A percentile compares a stretch with the other conserved stretches of the same genome.
Conservation (phyloP, 2,797 vertebrate species). For the Mus spretus region DNA sequence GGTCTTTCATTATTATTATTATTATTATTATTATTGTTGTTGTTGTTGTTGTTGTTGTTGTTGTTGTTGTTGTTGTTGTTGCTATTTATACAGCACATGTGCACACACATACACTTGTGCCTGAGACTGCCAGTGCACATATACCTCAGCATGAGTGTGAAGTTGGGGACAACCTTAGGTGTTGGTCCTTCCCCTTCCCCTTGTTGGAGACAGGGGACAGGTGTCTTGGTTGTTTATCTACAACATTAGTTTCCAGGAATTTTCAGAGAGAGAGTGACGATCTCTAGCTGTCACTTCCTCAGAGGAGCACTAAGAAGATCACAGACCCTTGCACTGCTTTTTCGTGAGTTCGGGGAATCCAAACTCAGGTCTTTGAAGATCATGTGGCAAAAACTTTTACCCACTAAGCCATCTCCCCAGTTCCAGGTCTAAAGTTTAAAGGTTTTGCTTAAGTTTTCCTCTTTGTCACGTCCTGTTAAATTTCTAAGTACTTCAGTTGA, state of each 20-base stretch:
- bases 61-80: no score
- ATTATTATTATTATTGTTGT: no score
- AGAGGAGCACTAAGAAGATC: neutral
- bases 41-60: no score
- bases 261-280: neutral
- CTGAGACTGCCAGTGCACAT: neutral
- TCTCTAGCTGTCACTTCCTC: neutral
- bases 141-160: no score
- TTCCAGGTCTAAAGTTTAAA: slow-evolving; percentile 8
- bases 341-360: neutral
- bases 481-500: slow-evolving; percentile 48
- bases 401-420: neutral
- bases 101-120: neutral
- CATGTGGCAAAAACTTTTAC: neutral
- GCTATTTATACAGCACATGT: neutral
- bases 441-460: slow-evolving; percentile 54
- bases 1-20: neutral
- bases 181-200: no score
- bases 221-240: neutral
- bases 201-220: neutral
- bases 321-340: neutral
- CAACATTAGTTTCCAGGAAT: neutral
- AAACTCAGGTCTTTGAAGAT: neutral
- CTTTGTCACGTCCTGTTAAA: slow-evolving; percentile 8
- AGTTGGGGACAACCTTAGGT: neutral